Base-by-base conservation (phyloP, 2,888 invertebrate species). In the Ethmia dodecea region DNA sequence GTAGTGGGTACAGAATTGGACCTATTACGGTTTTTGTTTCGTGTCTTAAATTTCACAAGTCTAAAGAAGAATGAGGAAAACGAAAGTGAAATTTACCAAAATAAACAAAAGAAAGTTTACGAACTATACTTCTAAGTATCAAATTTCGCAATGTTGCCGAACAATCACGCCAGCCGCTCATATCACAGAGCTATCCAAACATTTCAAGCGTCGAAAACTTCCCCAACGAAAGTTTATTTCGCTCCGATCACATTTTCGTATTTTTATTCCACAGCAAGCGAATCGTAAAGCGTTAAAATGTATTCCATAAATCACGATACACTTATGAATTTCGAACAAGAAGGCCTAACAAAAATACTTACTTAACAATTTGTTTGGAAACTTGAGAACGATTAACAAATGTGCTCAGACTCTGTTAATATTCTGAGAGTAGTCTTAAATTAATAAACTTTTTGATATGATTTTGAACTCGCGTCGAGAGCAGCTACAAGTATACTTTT, bases 301-400 rank as follows among this genome's bases (percentile, higher is more conserved):
- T 77, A 76, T 76, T 74, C 78, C 77, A 75, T 74, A 74, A 78
- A 73, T 75, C 73, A 63, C 60, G 65, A 66, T 68, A 72, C 60
- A 74, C 64, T 75, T 69, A 60, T 52, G 64, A 72, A 73, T 68
- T 72, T 65, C 54, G 43, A 64, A 63, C 59, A 61, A 64, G 57
- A 52, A 42, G 49, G 48, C 49, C 54, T 49, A 72, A 75, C 71
- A 78, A 80, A 73, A 80, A 79, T 79, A 80, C 70, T 74, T 66
- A 65, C 60, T 67, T 64, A 62, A 61, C 43, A 64, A 59, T 52
- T 64, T 55, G 47, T 49, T 51, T 46, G 46, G 49, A 62, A 72
- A 60, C 55, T 61, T 51, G 48, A 42, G 49, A 53, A 55, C 65
- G 71, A 74, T 78, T 76, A 76, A 59, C 66, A 66, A 69, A 69